These are phyloP conservation scores for Psittacula derbiana DNA, from an alignment of 2,797 vertebrate genomes.

Conservation along the genomic window DNA sequence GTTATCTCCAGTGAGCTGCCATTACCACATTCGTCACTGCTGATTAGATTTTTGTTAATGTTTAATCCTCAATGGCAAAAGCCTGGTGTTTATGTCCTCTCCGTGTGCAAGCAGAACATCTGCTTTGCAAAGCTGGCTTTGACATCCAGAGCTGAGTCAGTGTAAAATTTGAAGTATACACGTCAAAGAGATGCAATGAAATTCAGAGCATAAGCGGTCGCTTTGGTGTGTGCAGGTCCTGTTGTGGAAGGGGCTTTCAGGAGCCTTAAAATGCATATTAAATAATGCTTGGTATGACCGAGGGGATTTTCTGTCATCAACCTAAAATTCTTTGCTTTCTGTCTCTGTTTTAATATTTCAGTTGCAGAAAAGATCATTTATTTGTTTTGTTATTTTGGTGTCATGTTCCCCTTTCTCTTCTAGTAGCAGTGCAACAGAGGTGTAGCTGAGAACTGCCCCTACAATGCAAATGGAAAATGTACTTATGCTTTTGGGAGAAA, in stretches of 20 bases:
- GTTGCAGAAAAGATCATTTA: neutral
- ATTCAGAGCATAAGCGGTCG: neutral
- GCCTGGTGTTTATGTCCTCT: neutral
- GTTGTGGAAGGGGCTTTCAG: neutral
- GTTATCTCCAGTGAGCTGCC: conserved; percentile 15
- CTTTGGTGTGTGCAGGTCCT: rapidly evolving
- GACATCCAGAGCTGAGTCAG: neutral
- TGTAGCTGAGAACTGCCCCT: neutral
- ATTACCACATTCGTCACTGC: neutral
- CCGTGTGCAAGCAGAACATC: neutral
- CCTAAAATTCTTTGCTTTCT: neutral
- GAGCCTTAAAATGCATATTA: neutral
- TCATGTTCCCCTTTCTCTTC: neutral
- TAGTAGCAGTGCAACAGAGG: neutral
- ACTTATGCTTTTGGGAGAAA: neutral
- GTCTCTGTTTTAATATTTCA: neutral
- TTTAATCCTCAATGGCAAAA: conserved; percentile 11
- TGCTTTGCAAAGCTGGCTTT: neutral
- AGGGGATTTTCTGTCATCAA: neutral
- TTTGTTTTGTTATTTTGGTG: too few relatives aligned
- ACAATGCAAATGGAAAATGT: neutral
- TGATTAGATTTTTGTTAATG: conserved; percentile 3
- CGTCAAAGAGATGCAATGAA: neutral
- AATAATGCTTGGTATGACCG: neutral
- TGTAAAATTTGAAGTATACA: neutral